phyloP scores from a whole-genome alignment of 2,888 invertebrate genomes.

The Catotricha subobsoleta region DNA sequence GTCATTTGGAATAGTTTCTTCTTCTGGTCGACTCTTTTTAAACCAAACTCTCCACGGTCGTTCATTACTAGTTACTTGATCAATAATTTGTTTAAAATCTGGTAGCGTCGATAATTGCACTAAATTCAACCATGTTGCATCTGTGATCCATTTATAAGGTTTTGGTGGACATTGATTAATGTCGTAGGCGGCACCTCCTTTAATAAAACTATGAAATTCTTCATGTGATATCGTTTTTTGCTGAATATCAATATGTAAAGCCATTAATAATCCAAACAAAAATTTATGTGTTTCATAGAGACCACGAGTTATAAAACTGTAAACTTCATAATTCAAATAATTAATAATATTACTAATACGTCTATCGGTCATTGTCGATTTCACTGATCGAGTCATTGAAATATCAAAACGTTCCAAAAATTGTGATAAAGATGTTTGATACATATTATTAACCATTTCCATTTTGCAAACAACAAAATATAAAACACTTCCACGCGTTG shows the following conservation, averaged over 20 bases:
- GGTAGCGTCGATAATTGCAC: too few species aligned
- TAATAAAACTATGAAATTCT: constrained; percentile 89
- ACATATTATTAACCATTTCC: constrained; percentile 93
- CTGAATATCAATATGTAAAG: constrained; percentile 86
- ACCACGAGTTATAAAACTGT: constrained; percentile 81
- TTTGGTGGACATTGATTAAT: constrained; percentile 83
- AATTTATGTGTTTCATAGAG: constrained; percentile 87
- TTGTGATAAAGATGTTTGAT: constrained; percentile 88
- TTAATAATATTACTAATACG: constrained; percentile 75
- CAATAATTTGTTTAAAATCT: too few species aligned
- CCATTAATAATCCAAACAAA: constrained; percentile 82
- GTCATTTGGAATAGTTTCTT: constrained; percentile 76
- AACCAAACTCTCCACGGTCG: constrained; percentile 82
- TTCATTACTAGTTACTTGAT: too few species aligned
- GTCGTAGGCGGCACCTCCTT: constrained; percentile 89
- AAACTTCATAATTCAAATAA: constrained; percentile 80
- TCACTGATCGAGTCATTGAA: constrained; percentile 79
- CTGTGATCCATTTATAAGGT: constrained; percentile 87
- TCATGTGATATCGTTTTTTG: constrained; percentile 64
- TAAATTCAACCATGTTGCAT: constrained; percentile 89
- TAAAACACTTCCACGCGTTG: constrained; percentile 80
- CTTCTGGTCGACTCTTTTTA: constrained; percentile 83
- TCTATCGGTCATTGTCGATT: constrained; percentile 67
- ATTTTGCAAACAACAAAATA: constrained; percentile 95
- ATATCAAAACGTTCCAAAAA: constrained; percentile 85